Base-by-base conservation (phyloP, 2,888 invertebrate species). In the Netelia melanura region DNA sequence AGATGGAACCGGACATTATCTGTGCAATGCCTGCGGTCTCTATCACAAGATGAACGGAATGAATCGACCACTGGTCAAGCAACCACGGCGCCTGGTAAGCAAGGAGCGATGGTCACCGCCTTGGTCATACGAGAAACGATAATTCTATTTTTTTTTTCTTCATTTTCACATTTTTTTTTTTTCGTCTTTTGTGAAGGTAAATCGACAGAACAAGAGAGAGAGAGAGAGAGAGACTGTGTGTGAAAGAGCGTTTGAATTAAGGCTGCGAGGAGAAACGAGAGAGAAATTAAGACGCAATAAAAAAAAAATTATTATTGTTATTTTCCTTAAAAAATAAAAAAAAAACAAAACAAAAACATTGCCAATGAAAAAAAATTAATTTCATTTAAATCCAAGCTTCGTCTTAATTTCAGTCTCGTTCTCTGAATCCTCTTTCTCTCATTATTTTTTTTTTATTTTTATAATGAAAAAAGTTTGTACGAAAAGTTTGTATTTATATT, bases 11-110 rank as follows among this genome's bases (percentile, higher is more conserved):
- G 99, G 99, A 38, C 98, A 99, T 95, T 99, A 99, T 95, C 95
- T 99, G 93, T 99, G 99, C 96, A 99, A 99, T 95, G 99, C 99
- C 82, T 99, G 99, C 95, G 99, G 99, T 86, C 96, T 99, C 85
- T 99, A 99, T 96, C 98, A 98, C 95, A 99, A 99, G 95, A 99
- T 99, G 98, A 99, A 99, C 95, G 99, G 99, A 93, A 98, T 98
- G 95, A 99, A 98, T 95, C 96, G 99, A 91, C 99, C 99, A 86
- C 96, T 99, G 92, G 98, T 99, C 93, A 99, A 99, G 95, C 99
- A 99, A 88, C 98, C 98, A 94, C 98, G 99, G 95, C 96, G 99
- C 96, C 97, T 99, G 97, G 99, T 99, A 95, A 97, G 98, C 93
- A 91, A 95, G 95, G 92, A 96, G 95, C 94, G 96, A 96, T 93